These are phyloP conservation scores for Druon quercuslanigerum DNA, from an alignment of 1,140 invertebrate species.

Conservation along the genomic window DNA sequence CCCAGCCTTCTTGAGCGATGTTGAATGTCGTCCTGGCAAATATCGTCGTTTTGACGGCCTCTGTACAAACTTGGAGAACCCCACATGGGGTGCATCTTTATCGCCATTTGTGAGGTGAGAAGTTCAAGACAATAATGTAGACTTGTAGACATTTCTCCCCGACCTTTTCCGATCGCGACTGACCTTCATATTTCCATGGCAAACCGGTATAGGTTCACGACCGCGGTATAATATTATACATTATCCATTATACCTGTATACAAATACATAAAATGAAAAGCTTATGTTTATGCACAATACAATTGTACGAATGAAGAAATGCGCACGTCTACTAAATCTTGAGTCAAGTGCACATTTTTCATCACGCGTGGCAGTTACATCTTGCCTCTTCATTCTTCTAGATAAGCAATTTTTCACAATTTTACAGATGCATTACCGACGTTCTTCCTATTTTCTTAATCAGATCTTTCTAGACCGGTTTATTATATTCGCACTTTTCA, in stretches of 20 bases:
- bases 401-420: too few species aligned
- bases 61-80: conserved; percentile 94
- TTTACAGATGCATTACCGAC: too few species aligned
- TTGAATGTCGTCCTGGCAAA: conserved; percentile 92
- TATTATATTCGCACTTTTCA: too few species aligned
- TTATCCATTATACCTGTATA: background rate
- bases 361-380: background rate
- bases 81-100: conserved; percentile 92
- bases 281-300: background rate
- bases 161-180: background rate
- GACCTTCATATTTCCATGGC: conserved; percentile 15
- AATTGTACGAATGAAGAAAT: background rate
- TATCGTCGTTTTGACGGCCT: conserved; percentile 93
- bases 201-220: conserved; percentile 8
- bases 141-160: background rate
- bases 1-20: conserved; percentile 89
- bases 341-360: background rate
- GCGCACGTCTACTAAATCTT: background rate
- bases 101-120: conserved; percentile 87
- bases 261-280: background rate
- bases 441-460: too few species aligned
- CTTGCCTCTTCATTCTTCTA: background rate
- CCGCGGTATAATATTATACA: background rate
- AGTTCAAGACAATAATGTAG: conserved; percentile 4
- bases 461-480: too few species aligned